phyloP scores from a whole-genome alignment of 2,797 vertebrate genomes.

The Anguilla marmorata region DNA sequence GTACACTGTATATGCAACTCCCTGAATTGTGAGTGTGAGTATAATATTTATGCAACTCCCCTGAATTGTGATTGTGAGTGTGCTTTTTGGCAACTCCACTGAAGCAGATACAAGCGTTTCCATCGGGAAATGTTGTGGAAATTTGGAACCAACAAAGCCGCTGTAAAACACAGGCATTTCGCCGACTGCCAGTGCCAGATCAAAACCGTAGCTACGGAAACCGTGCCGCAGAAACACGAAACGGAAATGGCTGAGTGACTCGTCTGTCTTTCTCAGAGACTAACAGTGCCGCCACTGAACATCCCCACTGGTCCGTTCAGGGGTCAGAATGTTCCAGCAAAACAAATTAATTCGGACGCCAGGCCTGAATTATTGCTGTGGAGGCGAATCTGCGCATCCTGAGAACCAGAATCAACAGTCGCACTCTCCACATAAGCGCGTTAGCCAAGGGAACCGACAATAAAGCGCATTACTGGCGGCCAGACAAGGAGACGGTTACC shows the following conservation, averaged over 20 bases:
- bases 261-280: neutral
- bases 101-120: neutral
- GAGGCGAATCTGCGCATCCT: slow-evolving; percentile 20
- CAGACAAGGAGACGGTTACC: too few species aligned
- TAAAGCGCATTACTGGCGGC: neutral
- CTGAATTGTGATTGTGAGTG: too few species aligned
- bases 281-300: neutral
- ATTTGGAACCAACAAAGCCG: neutral
- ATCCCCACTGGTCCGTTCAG: neutral
- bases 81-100: too few species aligned
- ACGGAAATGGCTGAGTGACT: neutral
- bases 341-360: slow-evolving; percentile 37
- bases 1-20: too few species aligned
- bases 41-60: slow-evolving; percentile 20
- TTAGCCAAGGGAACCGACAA: neutral
- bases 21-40: too few species aligned
- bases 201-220: neutral
- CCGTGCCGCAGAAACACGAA: neutral
- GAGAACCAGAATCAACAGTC: neutral
- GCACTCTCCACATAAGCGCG: neutral
- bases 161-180: neutral
- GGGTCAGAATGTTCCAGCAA: slow-evolving; percentile 14
- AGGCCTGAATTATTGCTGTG: slow-evolving; percentile 10
- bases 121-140: neutral
- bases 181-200: neutral